Percentiles rank a stretch among this genome's conserved stretches.
phyloP scores from a whole-genome alignment of 2,113 vertebrate species.

The Myiopsitta monachus region DNA sequence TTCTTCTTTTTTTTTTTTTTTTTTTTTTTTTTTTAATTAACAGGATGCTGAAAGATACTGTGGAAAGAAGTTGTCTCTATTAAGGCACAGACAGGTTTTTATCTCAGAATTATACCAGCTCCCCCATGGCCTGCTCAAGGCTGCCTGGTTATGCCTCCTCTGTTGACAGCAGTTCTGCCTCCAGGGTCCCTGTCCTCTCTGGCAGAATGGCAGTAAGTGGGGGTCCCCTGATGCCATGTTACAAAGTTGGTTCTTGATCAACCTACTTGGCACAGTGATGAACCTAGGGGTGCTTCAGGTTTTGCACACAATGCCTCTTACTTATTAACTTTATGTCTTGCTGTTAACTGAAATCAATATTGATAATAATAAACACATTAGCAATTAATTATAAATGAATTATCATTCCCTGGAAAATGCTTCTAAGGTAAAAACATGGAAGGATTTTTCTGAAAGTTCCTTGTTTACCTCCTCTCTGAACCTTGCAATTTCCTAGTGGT shows the following conservation, averaged over 20 bases:
- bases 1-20: not conserved
- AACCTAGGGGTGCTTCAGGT: not conserved
- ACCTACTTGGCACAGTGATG: not conserved
- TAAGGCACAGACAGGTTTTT: not conserved
- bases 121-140: not conserved
- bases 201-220: not conserved
- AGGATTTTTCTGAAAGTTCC: not conserved
- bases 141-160: not conserved
- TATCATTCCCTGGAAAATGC: not conserved
- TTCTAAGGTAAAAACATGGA: not conserved
- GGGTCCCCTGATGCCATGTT: not conserved
- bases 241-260: not conserved
- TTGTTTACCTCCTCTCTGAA: not conserved
- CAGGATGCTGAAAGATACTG: slow-evolving; percentile 21
- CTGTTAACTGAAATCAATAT: slow-evolving; percentile 8
- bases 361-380: slow-evolving; percentile 20
- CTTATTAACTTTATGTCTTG: not conserved
- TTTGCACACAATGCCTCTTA: slow-evolving; percentile 8
- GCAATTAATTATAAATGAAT: slow-evolving; percentile 12
- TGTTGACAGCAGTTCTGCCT: not conserved
- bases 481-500: not conserved
- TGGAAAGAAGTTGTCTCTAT: not conserved
- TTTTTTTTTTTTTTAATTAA: slow-evolving; percentile 29
- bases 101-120: not conserved
- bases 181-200: not conserved